Evolutionary conservation across 1,140 invertebrate genomes (phyloP).

Genomic region (Drosophila melanica): DNA sequence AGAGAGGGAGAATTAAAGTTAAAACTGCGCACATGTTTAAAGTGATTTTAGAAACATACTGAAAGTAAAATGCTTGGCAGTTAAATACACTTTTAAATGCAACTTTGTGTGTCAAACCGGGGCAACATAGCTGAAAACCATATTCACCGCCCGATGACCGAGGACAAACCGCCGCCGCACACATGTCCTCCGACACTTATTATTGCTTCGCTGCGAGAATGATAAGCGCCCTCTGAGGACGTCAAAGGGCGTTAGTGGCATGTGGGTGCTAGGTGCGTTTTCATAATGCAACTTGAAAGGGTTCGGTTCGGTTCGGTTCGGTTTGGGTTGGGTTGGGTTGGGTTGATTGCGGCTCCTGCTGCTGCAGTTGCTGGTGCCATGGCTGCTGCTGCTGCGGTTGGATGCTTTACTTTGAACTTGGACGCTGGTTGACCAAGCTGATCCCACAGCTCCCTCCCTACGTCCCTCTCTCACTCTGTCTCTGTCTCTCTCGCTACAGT

Average conservation of each 20-base stretch:
- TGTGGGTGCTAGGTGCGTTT: background rate
- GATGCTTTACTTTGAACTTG: conserved; percentile 35
- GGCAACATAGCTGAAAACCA: background rate
- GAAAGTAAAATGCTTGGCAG: background rate
- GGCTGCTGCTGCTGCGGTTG: conserved; percentile 26
- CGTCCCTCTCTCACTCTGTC: too few species aligned
- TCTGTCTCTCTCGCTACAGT: background rate
- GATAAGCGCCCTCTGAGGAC: conserved; percentile 19
- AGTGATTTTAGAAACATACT: too few species aligned
- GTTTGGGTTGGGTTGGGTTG: conserved; percentile 41
- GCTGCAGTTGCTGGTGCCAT: conserved; percentile 1
- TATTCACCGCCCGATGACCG: background rate
- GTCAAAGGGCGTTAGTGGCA: background rate
- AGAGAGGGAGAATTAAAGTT: too few species aligned
- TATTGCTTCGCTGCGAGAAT: conserved; percentile 49
- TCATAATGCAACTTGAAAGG: conserved; percentile 50
- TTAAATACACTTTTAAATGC: conserved; percentile 38
- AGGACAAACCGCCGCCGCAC: conserved; percentile 11
- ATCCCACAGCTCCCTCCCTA: too few species aligned
- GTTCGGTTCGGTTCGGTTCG: conserved; percentile 34
- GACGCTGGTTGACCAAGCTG: conserved; percentile 18
- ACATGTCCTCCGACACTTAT: conserved; percentile 39
- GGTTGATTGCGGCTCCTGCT: conserved; percentile 14
- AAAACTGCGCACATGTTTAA: too few species aligned
- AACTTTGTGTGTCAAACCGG: conserved; percentile 5